Base-by-base conservation (phyloP, 2,113 vertebrate species). In the Rhegmatorhina hoffmannsi region DNA sequence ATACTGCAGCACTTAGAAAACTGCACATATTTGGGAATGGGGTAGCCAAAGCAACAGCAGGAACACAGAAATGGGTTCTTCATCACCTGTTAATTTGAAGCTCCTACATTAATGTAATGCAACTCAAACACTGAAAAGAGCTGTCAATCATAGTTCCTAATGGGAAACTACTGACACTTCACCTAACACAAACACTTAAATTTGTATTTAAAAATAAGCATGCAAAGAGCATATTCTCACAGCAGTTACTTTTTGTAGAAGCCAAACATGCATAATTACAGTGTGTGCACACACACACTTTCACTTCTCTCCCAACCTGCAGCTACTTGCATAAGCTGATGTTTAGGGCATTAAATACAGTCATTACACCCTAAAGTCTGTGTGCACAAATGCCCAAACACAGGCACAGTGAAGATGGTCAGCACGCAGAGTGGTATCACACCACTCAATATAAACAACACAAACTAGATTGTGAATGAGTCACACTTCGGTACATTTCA, bases 261-360 rank as follows among this genome's bases (percentile, higher is more conserved):
- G 70, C 69, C 53, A 47, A 91, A 86, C 36, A 29, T 1, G 1
- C 4, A 6, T 63, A 90, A 87, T 77, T 49, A 74, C 55, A 72
- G 87, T 43, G 60, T 43, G 60, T 9, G 9, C 87, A 69, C 53
- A 36, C 7, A 66, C 20, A 80, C 87, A 84, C 77, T 92, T 94
- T 95, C 91, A 87, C 91, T 94, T 94, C 83, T 93, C 83, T 63
- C 64, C 46, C 72, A 73, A 58, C 36, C 85, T 78, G 63, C 83
- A 89, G 84, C 73, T 94, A 92, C 84, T 89, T 52, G 83, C 52
- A 68, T 7, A 43, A 88, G 82, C 58, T 83, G 55, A 81, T 56
- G 47, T 62, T 90, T 5, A 53, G 17, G 59, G 33, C 77, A 72
- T 72, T 67, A 70, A 75, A 47, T 10, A 68, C 1, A 52, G 64